Base-by-base conservation (phyloP, 2,888 invertebrate species). In the Hyposoter didymator region DNA sequence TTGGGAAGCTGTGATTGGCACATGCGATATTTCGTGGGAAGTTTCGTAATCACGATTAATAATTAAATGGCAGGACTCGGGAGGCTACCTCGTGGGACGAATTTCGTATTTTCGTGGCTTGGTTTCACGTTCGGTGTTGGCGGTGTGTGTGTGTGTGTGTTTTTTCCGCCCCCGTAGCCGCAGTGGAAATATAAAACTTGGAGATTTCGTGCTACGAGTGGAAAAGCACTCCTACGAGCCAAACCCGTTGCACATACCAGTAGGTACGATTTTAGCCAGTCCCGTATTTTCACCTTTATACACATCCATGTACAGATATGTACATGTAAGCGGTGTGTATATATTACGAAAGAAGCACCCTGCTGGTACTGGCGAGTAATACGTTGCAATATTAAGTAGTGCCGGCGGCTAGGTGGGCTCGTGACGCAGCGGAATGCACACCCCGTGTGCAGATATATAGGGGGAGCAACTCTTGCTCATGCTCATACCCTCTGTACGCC, bases 371-470 rank as follows among this genome's bases (percentile, higher is more conserved):
- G 81, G 81, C 76, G 87, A 86, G 89, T 90, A 90, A 91, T 91
- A 89, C 88, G 88, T 81, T 91, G 90, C 91, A 92, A 92, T 92
- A 92, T 92, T 92, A 90, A 92, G 88, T 89, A 90, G 91, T 87
- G 84, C 89, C 81, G 79, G 73, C 73, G 82, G 87, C 82, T 74
- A 78, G 82, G 78, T 81, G 83, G 84, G 84, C 86, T 83, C 83
- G 84, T 64, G 83, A 82, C 67, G 67, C 59, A 55, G 82, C 66
- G 64, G 62, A 82, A 84, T 83, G 86, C 81, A 80, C 81, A 80
- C 70, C 72, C 69, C 59, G 35, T 72, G 73, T 73, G 84, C 47
- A 84, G 49, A 49, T 67, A 59, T 83, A 55, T 69, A 49, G 59
- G 28, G 62, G 55, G 22, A n/a, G 75, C n/a, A 39, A 28, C 64